Percentiles rank a stretch among this genome's conserved stretches.
Conservation (phyloP, 2,888 invertebrate species). For the Diaperis boleti region DNA sequence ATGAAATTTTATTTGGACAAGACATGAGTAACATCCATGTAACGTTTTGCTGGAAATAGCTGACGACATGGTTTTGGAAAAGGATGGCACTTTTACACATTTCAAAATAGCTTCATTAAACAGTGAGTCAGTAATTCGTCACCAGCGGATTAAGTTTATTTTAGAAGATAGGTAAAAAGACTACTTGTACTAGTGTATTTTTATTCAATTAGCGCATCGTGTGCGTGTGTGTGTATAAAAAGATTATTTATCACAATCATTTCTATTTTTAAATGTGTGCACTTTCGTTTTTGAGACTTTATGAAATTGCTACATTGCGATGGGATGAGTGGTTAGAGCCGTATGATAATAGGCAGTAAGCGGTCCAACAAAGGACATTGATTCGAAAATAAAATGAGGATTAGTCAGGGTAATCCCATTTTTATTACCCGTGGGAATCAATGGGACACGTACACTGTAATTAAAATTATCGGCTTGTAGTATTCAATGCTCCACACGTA, state of each 20-base stretch:
- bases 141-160: conserved; percentile 15
- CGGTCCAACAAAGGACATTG: too few relatives aligned
- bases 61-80: conserved; percentile 23
- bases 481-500: too few relatives aligned
- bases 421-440: too few relatives aligned
- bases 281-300: conserved; percentile 4
- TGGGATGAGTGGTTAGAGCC: too few relatives aligned
- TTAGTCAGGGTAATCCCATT: too few relatives aligned
- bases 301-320: too few relatives aligned
- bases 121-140: conserved; percentile 13
- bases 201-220: conserved; percentile 4
- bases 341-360: too few relatives aligned
- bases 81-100: conserved; percentile 10
- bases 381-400: too few relatives aligned
- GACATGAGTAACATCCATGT: conserved; percentile 1
- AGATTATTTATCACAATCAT: conserved; percentile 19
- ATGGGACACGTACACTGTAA: too few relatives aligned
- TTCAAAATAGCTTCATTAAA: conserved; percentile 26
- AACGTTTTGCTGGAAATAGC: conserved; percentile 10
- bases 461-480: too few relatives aligned
- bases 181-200: conserved; percentile 7
- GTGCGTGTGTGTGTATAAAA: conserved; percentile 6
- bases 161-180: conserved; percentile 9
- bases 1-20: conserved; percentile 15
- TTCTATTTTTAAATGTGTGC: conserved; percentile 12